These are phyloP conservation scores for Drusus annulatus DNA, from an alignment of 1,140 invertebrate genomes.

Conservation along the genomic window DNA sequence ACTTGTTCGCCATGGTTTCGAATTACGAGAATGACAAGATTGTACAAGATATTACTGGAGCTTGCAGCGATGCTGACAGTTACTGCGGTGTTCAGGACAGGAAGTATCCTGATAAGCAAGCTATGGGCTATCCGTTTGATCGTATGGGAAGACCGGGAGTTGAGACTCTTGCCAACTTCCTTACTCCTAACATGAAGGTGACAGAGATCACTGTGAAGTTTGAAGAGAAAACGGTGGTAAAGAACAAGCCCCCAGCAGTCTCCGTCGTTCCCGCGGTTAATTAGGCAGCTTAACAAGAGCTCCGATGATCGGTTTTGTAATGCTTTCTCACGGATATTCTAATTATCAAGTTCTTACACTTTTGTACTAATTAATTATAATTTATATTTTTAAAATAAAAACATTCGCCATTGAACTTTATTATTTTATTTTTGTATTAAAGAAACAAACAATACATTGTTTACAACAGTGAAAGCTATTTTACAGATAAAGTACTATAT, in stretches of 20 bases:
- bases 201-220: background rate
- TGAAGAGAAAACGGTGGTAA: background rate
- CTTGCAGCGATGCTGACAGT: constrained; percentile 79
- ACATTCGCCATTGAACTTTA: no score
- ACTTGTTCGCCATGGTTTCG: constrained; percentile 88
- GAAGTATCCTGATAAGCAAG: constrained; percentile 78
- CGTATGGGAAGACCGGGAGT: constrained; percentile 68
- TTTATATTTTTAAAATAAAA: no score
- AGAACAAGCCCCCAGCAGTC: background rate
- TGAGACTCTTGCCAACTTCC: constrained; percentile 73
- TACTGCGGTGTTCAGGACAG: constrained; percentile 82
- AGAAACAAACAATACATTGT: no score
- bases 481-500: no score
- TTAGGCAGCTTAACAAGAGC: background rate
- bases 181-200: constrained; percentile 79
- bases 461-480: no score
- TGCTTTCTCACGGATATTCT: no score
- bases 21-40: constrained; percentile 78
- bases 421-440: no score
- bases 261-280: background rate
- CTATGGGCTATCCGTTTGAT: constrained; percentile 87
- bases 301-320: no score
- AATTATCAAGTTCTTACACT: no score
- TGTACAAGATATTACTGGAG: constrained; percentile 64
- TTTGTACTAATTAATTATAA: no score